These are phyloP conservation scores for Neomorphus geoffroyi DNA, from an alignment of 2,797 vertebrate genomes.

Conservation along the genomic window DNA sequence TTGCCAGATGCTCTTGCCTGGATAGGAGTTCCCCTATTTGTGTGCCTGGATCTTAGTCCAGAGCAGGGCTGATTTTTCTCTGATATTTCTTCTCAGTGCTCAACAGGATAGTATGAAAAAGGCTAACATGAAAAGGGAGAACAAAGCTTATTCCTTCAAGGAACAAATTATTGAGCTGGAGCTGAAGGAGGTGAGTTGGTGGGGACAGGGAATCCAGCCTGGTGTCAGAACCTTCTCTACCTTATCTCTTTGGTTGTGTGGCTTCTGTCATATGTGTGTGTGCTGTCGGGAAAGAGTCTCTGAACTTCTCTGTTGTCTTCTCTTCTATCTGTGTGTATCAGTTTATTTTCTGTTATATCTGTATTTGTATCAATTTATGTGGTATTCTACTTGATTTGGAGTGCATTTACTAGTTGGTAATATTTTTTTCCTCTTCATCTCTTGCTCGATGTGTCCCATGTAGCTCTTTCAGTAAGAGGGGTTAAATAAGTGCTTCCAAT, in stretches of 20 bases:
- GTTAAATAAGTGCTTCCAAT: background rate
- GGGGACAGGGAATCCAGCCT: background rate
- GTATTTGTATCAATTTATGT: background rate
- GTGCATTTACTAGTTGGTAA: background rate
- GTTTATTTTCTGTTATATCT: background rate
- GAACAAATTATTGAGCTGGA: slow-evolving; percentile 98
- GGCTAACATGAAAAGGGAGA: slow-evolving; percentile 95
- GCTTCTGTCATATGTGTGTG: background rate
- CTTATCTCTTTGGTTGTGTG: background rate
- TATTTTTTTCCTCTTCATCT: background rate
- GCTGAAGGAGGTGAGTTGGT: slow-evolving; percentile 88
- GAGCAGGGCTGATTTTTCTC: background rate
- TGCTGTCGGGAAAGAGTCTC: background rate
- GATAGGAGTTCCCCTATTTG: background rate
- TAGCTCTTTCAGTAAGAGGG: background rate
- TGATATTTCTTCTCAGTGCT: slow-evolving; percentile 78
- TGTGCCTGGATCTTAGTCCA: background rate
- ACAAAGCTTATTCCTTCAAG: slow-evolving; percentile 98
- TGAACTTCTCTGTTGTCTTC: background rate
- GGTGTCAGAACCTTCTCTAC: background rate
- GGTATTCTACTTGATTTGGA: background rate
- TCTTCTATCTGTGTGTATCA: background rate
- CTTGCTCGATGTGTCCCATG: background rate
- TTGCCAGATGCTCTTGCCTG: background rate
- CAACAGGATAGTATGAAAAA: slow-evolving; percentile 95